Conservation (phyloP, 2,113 vertebrate genomes). For the Mionectes macconnelli region DNA sequence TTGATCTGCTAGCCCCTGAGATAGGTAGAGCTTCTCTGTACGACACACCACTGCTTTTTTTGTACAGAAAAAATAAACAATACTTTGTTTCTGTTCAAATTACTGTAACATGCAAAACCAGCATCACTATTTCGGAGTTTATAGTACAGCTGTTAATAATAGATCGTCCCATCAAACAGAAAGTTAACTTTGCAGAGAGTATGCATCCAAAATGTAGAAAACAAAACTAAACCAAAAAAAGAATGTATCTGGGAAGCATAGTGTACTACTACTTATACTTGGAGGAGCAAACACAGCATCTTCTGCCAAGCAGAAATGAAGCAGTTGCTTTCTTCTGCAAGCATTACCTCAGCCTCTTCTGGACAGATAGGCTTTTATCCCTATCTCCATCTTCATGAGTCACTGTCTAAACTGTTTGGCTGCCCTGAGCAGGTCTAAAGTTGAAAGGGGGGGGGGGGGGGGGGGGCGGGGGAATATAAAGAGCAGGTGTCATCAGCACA, state of each 20-base stretch:
- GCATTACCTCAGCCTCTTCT: conserved; percentile 41
- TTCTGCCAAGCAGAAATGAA: conserved; percentile 27
- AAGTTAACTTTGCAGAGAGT: background rate
- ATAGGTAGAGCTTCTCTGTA: background rate
- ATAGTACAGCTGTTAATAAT: background rate
- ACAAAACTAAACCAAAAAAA: background rate
- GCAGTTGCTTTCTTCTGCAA: background rate
- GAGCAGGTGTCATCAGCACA: background rate
- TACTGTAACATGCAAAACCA: background rate
- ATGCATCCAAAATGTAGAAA: background rate
- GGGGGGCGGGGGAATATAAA: background rate
- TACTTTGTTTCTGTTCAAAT: background rate
- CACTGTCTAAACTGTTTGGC: background rate
- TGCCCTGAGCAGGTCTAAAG: background rate
- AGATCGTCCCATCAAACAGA: background rate
- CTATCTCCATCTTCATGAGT: conserved; percentile 27
- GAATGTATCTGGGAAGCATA: background rate
- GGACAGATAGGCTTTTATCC: conserved; percentile 34
- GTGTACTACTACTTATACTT: background rate
- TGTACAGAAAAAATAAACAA: background rate
- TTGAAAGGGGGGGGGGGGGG: too few species aligned
- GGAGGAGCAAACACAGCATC: background rate
- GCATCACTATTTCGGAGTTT: background rate
- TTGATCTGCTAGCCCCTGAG: background rate
- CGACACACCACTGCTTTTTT: background rate